Conservation (phyloP, 2,797 vertebrate genomes). For the Gadopsis marmoratus region DNA sequence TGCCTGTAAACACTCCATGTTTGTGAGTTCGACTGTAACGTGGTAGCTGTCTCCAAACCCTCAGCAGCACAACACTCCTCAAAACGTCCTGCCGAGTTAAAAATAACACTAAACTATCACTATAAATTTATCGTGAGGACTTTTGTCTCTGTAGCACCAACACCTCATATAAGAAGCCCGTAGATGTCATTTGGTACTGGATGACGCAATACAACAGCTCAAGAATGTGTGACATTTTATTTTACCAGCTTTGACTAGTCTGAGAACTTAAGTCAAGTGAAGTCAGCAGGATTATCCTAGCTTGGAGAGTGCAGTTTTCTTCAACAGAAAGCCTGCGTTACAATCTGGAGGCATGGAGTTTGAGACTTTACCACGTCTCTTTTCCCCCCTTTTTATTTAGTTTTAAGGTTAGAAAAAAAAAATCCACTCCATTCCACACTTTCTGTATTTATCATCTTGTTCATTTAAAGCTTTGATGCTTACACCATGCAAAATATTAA, state of each 20-base stretch:
- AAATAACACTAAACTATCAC: not conserved
- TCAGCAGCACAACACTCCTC: not conserved
- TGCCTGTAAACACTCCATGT: slow-evolving; percentile 49
- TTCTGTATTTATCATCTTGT: not conserved
- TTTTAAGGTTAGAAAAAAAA: not conserved
- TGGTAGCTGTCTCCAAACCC: slow-evolving; percentile 12
- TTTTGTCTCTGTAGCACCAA: not conserved
- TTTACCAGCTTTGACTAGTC: not conserved
- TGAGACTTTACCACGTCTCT: not conserved
- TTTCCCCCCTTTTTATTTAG: not conserved
- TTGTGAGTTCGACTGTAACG: slow-evolving; percentile 30
- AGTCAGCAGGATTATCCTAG: not conserved
- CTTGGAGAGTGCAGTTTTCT: not conserved
- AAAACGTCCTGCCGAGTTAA: slow-evolving; percentile 24
- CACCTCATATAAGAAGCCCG: not conserved
- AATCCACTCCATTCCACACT: not conserved
- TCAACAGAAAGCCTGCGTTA: not conserved
- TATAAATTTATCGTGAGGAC: not conserved
- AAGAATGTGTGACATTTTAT: not conserved
- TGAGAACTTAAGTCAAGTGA: too few relatives aligned
- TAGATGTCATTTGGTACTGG: not conserved
- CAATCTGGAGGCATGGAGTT: not conserved
- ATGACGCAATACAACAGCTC: not conserved
- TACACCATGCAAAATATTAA: not conserved
- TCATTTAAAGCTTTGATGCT: not conserved